phyloP scores from a whole-genome alignment of 23 tunicate genomes.

The Trididemnum clinides region DNA sequence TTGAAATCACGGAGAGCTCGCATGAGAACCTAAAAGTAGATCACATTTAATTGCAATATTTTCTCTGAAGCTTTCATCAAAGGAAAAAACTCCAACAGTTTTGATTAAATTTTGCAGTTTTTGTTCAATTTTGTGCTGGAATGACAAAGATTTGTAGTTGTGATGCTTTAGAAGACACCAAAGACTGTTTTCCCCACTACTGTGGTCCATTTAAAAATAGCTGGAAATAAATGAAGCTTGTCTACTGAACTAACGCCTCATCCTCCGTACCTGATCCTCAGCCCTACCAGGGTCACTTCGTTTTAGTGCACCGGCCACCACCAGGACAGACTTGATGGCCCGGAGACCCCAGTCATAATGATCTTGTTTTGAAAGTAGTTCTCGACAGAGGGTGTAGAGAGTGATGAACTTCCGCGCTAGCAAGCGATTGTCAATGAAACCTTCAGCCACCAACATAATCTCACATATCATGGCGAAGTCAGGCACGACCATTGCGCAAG shows the following conservation, averaged over 20 bases:
- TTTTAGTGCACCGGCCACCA: slow-evolving; percentile 97
- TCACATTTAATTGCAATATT: not conserved
- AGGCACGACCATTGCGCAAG: slow-evolving; percentile 99
- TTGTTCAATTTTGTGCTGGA: too few species aligned
- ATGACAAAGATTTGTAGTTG: too few species aligned
- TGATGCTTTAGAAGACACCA: too few species aligned
- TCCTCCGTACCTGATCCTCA: slow-evolving; percentile 98
- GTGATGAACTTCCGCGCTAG: slow-evolving; percentile 98
- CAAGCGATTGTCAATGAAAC: slow-evolving; percentile 90
- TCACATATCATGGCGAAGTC: slow-evolving; percentile 98
- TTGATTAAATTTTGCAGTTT: too few species aligned
- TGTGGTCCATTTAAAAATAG: too few species aligned
- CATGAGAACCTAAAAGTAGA: slow-evolving; percentile 74
- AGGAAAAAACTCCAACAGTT: not conserved
- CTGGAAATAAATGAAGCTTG: too few species aligned
- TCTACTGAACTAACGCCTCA: too few species aligned
- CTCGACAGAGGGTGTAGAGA: slow-evolving; percentile 94
- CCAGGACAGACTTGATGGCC: slow-evolving; percentile 98
- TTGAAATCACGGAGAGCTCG: slow-evolving; percentile 98
- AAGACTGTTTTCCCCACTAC: too few species aligned
- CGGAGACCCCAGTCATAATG: slow-evolving; percentile 99
- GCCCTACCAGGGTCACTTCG: slow-evolving; percentile 93
- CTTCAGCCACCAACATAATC: slow-evolving; percentile 99
- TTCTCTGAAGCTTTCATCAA: not conserved
- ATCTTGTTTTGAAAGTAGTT: slow-evolving; percentile 91